These are phyloP conservation scores for Crax fasciolata DNA, from an alignment of 2,797 vertebrate genomes.

Conservation along the genomic window DNA sequence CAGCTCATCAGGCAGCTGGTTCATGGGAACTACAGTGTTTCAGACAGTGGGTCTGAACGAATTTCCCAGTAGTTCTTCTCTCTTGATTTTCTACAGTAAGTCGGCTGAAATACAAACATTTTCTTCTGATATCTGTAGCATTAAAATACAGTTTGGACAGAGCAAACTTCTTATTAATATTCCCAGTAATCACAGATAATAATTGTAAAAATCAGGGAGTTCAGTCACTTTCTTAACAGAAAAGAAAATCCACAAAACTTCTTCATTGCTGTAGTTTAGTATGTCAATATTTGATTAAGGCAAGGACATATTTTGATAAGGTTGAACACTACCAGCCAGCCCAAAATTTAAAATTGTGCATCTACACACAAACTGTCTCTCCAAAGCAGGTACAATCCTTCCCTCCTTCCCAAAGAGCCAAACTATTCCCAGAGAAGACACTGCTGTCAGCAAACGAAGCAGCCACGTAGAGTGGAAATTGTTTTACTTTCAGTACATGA, in stretches of 20 bases:
- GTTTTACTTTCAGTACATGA: slow-evolving; percentile 12
- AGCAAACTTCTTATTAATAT: neutral
- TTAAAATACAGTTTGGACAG: neutral
- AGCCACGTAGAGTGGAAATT: neutral
- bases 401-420: neutral
- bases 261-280: neutral
- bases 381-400: neutral
- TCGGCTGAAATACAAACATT: neutral
- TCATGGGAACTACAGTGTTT: neutral
- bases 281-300: neutral
- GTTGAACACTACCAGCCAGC: neutral
- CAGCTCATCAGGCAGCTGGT: neutral
- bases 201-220: neutral
- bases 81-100: neutral
- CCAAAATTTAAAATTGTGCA: neutral
- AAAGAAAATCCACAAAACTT: neutral
- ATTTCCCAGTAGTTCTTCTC: neutral
- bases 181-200: neutral
- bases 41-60: neutral
- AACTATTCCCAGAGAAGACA: neutral
- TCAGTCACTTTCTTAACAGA: neutral
- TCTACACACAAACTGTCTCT: neutral
- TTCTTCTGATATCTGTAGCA: neutral
- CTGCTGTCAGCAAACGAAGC: neutral
- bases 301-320: neutral